Base-by-base conservation (phyloP, 1,140 invertebrate genomes). In the Arctopsyche grandis region DNA sequence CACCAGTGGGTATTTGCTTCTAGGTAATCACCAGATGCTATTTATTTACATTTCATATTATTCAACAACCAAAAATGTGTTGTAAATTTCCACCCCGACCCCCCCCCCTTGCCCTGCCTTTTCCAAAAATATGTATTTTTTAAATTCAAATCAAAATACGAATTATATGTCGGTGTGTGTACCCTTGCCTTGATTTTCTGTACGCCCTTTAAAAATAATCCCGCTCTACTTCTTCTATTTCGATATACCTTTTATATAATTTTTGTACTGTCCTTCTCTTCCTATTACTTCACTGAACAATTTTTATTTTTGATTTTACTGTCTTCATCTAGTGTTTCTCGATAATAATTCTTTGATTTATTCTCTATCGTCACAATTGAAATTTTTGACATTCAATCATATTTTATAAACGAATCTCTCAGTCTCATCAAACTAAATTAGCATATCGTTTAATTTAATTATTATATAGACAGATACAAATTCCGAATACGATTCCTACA, bases 351-450 rank as follows among this genome's bases (percentile, higher is more conserved):
- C 0, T 78, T 66, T 69, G 69, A 79, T 74, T 73, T 76, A 78
- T 56, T 81, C 74, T 81, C 29, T 38, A 38, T 38, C 29, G 29
- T 38, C 29, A 83, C 81, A 79, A 80, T 69, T 80, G 29, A 9
- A 69, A 71, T 77, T 77, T 71, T 60, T 58, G n/a, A 85, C 73
- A 85, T 80, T 80, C 56, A 69, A 60, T 44, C 29, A 29, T 75
- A 12, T 16, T 82, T 70, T 78, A 74, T 78, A 75, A 85, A 85
- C 85, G 84, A 85, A 85, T 85, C 85, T 85, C 85, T 85, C 83
- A 82, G 80, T 85, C 83, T 83, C 63, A 66, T 66, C 10, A 66
- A 52, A 38, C 7, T 38, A 38, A 38, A 38, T 4, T 38, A 38
- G 7, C 29, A 38, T 38, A 38, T 38, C 29, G 29, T 38, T 38